Evolutionary conservation across 1,140 invertebrate genomes (phyloP), one percentile per base, ranked within the genome.

Genomic region (Trissolcus basalis): DNA sequence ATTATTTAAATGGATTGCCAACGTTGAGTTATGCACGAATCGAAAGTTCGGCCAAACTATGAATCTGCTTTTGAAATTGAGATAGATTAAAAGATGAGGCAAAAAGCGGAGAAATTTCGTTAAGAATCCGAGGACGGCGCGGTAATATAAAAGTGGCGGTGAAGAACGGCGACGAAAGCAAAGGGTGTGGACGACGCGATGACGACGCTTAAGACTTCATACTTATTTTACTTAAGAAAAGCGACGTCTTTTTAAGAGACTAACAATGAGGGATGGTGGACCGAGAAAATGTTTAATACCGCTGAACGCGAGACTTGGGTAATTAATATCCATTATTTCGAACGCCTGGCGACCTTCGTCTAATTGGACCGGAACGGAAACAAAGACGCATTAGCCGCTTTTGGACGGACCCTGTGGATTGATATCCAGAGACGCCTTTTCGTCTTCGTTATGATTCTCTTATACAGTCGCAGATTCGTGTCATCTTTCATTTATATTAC

Each of bases 261-360:
- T 88, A 88, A 88, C 87, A 88, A 88, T 88, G 87, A 88, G 86
- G 85, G 86, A 88, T 88, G 85, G 83, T 82, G 77, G 79, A 80
- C 80, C 77, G 74, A 85, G 85, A 85, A 86, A 86, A 87, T 88
- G 87, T 86, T 88, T 88, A 88, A 87, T 88, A 85, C 86, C 71
- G 82, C 80, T 85, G 86, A 88, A 88, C 87, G 84, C 85, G 85
- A 84, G 82, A 79, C 82, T 81, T 72, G 79, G 78, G 84, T 86
- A 88, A 88, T 88, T 88, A 88, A 88, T 88, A 88, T 88, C 87
- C 85, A 88, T 88, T 88, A 88, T 87, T 80, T 79, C 43, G 78
- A 78, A 78, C 79, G 81, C 71, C 44, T 80, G 78, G 81, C 83
- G 85, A 86, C 85, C 83, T 82, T 78, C 80, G 76, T 82, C 81